Base-by-base conservation (phyloP, 2,888 invertebrate genomes). In the Morpho helenor region DNA sequence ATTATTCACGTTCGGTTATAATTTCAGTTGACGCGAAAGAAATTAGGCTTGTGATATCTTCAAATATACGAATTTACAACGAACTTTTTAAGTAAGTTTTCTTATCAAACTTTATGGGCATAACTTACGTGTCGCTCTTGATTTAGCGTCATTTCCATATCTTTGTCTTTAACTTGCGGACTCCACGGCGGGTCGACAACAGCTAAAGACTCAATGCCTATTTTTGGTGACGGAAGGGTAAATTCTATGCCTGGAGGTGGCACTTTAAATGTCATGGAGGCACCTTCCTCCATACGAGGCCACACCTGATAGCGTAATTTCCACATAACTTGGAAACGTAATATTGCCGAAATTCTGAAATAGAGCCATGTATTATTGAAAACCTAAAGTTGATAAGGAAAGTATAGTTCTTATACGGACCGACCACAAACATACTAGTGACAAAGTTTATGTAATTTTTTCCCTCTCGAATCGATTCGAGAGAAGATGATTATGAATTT, bases 181-280 rank as follows among this genome's bases (percentile, higher is more conserved):
- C 97, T 97, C 99, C 99, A 99, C 0, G 99, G 99, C 8, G 99
- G 99, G 90, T 99, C 99, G 0, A 99, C 97, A 0, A 98, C 98
- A 0, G 97, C 97, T 61, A 97, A 86, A 41, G 96, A 96, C 83
- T 98, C 98, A 46, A 98, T 96, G 3, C 99, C 99, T 67, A 99
- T 99, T 80, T 99, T 98, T 0, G 99, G 99, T 0, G 99, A 99
- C 0, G 99, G 99, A 52, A 99, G 88, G 0, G 99, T 99, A 79
- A 99, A 99, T 79, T 99, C 99, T 62, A 99, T 99, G 22, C 98
- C 98, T 0, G 99, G 99, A 0, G 99, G 99, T 0, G 99, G 99
- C 2, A 99, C 98, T 91, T 99, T 99, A 82, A 99, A 99, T 0
- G 96, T 95, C 61, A 96, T 87, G 59, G 98, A 98, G 0, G 99